A percentile compares a stretch with the other conserved stretches of the same genome.
Conservation (phyloP, 2,888 invertebrate genomes). For the Eupithecia tripunctaria region DNA sequence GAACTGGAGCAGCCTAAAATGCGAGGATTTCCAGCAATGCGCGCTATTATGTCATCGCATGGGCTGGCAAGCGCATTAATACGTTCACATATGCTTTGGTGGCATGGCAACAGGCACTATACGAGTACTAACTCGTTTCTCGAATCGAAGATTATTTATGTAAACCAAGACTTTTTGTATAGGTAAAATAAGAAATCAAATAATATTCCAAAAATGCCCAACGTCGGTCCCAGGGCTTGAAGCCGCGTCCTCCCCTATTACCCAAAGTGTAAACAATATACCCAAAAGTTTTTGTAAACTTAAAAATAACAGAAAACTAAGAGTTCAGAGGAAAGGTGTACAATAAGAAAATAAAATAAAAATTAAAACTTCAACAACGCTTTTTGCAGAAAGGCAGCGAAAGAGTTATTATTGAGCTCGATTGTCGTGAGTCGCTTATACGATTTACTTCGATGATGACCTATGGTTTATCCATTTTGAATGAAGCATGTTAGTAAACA, state of each 20-base stretch:
- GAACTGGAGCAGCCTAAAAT: conserved; percentile 2
- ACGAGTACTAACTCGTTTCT: background rate
- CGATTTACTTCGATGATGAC: too few relatives aligned
- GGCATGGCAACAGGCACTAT: background rate
- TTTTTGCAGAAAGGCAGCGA: background rate
- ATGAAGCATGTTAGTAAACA: too few relatives aligned
- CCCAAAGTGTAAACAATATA: too few relatives aligned
- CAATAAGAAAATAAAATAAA: too few relatives aligned
- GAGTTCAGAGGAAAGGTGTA: background rate
- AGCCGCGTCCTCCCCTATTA: too few relatives aligned
- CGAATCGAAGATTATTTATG: background rate
- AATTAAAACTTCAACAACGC: background rate
- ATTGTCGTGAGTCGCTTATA: too few relatives aligned
- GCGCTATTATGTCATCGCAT: conserved; percentile 9
- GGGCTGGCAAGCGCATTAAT: conserved; percentile 9
- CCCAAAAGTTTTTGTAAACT: background rate
- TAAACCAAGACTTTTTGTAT: background rate
- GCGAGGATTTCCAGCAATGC: background rate
- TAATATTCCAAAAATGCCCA: too few relatives aligned
- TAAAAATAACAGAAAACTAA: background rate
- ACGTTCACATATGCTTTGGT: conserved; percentile 1
- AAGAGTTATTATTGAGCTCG: too few relatives aligned
- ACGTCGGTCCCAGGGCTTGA: too few relatives aligned
- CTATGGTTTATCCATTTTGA: too few relatives aligned
- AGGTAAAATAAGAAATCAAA: too few relatives aligned